A percentile compares a stretch with the other conserved stretches of the same genome.
Evolutionary conservation across 2,888 invertebrate genomes (phyloP).

Genomic region (Fragum sueziense): DNA sequence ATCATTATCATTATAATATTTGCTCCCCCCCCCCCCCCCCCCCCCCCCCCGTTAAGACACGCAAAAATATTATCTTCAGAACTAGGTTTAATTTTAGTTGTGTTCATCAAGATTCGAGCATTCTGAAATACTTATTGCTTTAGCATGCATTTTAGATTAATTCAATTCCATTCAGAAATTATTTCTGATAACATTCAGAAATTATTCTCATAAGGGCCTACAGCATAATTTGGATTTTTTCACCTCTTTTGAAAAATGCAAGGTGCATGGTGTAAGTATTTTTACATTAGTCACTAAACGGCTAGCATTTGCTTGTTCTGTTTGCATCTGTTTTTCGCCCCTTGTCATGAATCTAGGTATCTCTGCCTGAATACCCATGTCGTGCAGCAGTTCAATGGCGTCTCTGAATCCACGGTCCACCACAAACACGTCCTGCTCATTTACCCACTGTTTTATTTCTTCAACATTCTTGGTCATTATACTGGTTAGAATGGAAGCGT

Average conservation of each 20-base stretch:
- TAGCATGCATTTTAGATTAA: too few relatives aligned
- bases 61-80: too few relatives aligned
- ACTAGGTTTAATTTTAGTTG: too few relatives aligned
- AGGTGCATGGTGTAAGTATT: background rate
- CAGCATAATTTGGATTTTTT: background rate
- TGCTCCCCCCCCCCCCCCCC: too few relatives aligned
- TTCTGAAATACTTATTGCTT: too few relatives aligned
- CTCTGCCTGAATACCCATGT: constrained; percentile 45
- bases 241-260: background rate
- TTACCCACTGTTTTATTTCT: constrained; percentile 38
- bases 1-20: too few relatives aligned
- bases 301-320: constrained; percentile 51
- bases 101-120: too few relatives aligned
- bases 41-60: too few relatives aligned
- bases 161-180: too few relatives aligned
- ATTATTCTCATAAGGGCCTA: too few relatives aligned
- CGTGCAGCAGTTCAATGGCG: constrained; percentile 34
- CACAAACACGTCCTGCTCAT: constrained; percentile 44
- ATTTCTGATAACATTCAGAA: too few relatives aligned
- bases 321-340: constrained; percentile 47
- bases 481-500: constrained; percentile 51
- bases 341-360: constrained; percentile 44
- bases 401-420: constrained; percentile 55
- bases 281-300: background rate
- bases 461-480: constrained; percentile 48